Evolutionary conservation across 2,113 vertebrate species (phyloP).

Genomic region (Antechinus flavipes): DNA sequence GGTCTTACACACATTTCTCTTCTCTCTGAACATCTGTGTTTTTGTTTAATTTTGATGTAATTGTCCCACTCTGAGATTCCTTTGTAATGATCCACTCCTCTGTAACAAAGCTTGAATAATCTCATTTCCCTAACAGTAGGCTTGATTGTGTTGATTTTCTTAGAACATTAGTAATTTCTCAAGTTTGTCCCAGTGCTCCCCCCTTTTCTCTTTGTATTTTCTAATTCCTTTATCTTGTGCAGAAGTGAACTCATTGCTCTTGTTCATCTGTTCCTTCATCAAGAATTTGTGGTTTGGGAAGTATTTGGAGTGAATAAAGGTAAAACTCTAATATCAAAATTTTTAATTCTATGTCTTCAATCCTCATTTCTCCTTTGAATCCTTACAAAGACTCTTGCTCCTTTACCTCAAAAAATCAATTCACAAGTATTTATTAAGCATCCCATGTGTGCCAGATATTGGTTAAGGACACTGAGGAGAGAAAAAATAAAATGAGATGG

Average conservation of each 20-base stretch:
- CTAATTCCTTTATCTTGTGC: conserved; percentile 70
- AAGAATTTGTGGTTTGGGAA: conserved; percentile 50
- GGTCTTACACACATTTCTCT: not conserved
- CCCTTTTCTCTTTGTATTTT: conserved; percentile 64
- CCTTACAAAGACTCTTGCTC: conserved; percentile 40
- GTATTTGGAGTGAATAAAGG: conserved; percentile 50
- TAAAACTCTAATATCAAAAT: conserved; percentile 66
- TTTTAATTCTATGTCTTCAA: conserved; percentile 56
- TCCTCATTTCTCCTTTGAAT: conserved; percentile 49
- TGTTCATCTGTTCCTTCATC: conserved; percentile 65
- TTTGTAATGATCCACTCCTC: conserved; percentile 40
- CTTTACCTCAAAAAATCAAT: conserved; percentile 56
- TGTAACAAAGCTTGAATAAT: conserved; percentile 54
- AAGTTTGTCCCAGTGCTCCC: conserved; percentile 47
- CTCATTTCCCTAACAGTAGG: conserved; percentile 55
- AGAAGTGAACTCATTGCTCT: conserved; percentile 56
- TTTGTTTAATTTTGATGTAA: conserved; percentile 49
- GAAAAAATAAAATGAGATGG: not conserved
- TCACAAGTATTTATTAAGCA: not conserved
- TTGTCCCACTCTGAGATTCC: conserved; percentile 46
- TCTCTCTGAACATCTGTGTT: not conserved
- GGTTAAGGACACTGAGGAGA: not conserved
- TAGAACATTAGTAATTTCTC: conserved; percentile 64
- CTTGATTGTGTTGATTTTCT: conserved; percentile 76
- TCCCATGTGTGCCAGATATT: not conserved